Evolutionary conservation across 2,888 invertebrate genomes (phyloP).

Genomic region (Acanthosepion lycidas): DNA sequence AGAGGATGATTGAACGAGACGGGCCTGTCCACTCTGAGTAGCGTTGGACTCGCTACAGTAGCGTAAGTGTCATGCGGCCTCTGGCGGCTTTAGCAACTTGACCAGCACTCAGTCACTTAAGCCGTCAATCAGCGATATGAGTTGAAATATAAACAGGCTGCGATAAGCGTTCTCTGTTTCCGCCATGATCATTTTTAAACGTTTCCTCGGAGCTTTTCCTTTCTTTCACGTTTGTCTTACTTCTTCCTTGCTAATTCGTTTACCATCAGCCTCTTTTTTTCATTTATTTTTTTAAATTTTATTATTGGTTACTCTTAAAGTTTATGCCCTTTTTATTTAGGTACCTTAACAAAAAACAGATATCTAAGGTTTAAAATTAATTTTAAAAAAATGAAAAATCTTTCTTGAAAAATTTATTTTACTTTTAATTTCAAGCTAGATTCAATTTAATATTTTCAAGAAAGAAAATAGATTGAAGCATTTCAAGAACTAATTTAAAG

Average conservation of each 20-base stretch:
- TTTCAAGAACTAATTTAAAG: too few species aligned
- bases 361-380: too few species aligned
- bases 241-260: neutral
- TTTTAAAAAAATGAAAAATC: too few species aligned
- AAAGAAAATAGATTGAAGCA: too few species aligned
- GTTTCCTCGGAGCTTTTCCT: neutral
- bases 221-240: neutral
- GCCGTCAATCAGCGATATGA: neutral
- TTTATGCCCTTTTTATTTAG: too few species aligned
- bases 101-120: slow-evolving; percentile 13
- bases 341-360: too few species aligned
- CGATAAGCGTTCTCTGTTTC: neutral
- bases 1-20: neutral
- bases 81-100: neutral
- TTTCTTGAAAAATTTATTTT: too few species aligned
- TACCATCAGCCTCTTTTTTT: neutral
- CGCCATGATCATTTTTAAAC: neutral
- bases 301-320: too few species aligned
- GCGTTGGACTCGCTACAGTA: neutral
- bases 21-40: slow-evolving; percentile 16
- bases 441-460: too few species aligned
- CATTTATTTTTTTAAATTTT: neutral
- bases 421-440: too few species aligned
- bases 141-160: neutral
- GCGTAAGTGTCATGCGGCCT: slow-evolving; percentile 12